Conservation (phyloP, 1,140 invertebrate genomes). For the Drosophila novamexicana region DNA sequence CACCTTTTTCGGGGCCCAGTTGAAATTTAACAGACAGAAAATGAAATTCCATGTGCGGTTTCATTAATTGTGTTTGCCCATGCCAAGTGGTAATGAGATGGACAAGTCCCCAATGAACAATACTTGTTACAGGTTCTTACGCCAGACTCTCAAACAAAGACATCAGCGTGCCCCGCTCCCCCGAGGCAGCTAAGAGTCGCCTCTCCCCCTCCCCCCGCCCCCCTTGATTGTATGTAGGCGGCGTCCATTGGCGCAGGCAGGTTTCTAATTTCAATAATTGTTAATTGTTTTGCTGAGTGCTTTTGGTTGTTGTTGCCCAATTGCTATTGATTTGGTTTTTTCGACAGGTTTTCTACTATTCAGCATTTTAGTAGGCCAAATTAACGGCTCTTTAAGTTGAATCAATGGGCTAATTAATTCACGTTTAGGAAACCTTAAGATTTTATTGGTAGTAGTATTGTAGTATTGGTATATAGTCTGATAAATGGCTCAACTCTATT, state of each 20-base stretch:
- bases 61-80: conserved; percentile 78
- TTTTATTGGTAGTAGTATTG: too few species aligned
- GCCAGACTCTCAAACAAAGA: conserved; percentile 42
- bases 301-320: conserved; percentile 48
- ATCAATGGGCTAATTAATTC: too few species aligned
- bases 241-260: conserved; percentile 58
- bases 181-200: neutral
- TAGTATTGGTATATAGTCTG: too few species aligned
- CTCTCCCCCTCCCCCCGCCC: neutral
- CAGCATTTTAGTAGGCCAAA: conserved; percentile 2
- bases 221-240: conserved; percentile 43
- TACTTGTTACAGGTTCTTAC: conserved; percentile 69
- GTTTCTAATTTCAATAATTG: conserved; percentile 74
- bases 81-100: conserved; percentile 66
- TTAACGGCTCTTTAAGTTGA: conserved; percentile 16
- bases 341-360: conserved; percentile 5
- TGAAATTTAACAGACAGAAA: conserved; percentile 64
- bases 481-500: too few species aligned
- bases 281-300: conserved; percentile 64
- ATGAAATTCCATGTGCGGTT: conserved; percentile 73
- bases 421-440: too few species aligned
- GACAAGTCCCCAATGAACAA: conserved; percentile 27
- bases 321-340: conserved; percentile 40
- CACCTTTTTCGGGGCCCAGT: conserved; percentile 64
- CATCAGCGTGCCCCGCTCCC: conserved; percentile 10